Percentiles rank a stretch among this genome's conserved stretches.
These are phyloP conservation scores for Hucho hucho DNA, from an alignment of 2,113 vertebrate genomes.

Conservation along the genomic window DNA sequence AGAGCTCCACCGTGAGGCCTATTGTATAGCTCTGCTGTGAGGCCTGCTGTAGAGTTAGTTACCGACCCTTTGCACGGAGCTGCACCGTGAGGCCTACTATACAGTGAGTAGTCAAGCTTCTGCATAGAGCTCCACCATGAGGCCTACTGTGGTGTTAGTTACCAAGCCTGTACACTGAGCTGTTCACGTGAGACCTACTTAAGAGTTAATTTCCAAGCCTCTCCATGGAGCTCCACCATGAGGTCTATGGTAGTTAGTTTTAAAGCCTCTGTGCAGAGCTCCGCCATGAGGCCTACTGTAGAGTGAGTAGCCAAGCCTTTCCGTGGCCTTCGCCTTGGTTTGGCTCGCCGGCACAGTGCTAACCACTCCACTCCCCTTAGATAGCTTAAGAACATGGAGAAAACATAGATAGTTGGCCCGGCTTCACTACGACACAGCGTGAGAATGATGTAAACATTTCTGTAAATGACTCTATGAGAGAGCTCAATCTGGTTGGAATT, in stretches of 20 bases:
- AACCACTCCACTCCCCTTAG: slow-evolving; percentile 32
- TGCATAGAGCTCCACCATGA: too few relatives aligned
- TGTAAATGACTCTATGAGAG: slow-evolving; percentile 53
- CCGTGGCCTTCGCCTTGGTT: background rate
- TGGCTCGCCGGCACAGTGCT: slow-evolving; percentile 20
- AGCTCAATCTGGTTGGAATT: slow-evolving; percentile 57
- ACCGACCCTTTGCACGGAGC: background rate
- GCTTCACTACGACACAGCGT: slow-evolving; percentile 49
- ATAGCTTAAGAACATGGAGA: slow-evolving; percentile 20
- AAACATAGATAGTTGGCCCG: slow-evolving; percentile 31
- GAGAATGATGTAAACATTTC: slow-evolving; percentile 66
- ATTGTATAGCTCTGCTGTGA: too few relatives aligned
- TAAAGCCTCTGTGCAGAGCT: slow-evolving; percentile 13
- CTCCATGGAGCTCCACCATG: too few relatives aligned
- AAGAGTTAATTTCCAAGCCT: too few relatives aligned
- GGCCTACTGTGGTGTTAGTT: too few relatives aligned
- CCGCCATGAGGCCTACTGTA: background rate
- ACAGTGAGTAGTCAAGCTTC: too few relatives aligned
- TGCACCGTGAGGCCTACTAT: too few relatives aligned
- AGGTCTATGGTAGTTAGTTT: too few relatives aligned
- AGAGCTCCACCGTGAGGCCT: too few relatives aligned
- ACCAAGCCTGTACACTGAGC: background rate
- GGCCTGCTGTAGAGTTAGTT: too few relatives aligned
- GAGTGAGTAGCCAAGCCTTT: background rate
- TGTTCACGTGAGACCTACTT: background rate